Conservation (phyloP, 2,113 vertebrate species). For the Charadrius vociferus region DNA sequence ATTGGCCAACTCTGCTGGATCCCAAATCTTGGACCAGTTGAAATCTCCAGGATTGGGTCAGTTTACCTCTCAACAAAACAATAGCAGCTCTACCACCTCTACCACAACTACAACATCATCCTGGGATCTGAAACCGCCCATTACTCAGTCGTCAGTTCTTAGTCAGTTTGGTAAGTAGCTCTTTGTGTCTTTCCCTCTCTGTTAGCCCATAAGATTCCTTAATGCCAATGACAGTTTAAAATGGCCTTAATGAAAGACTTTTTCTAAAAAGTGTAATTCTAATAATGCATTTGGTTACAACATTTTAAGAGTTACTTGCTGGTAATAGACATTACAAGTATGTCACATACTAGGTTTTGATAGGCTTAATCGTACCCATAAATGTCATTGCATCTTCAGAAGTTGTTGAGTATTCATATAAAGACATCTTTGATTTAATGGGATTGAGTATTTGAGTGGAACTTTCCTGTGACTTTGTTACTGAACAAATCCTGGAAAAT, state of each 20-base stretch:
- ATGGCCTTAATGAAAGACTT: not conserved
- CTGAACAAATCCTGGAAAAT: not conserved
- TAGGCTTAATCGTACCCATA: not conserved
- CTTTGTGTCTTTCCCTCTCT: not conserved
- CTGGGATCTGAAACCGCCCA: constrained; percentile 81
- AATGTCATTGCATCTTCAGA: not conserved
- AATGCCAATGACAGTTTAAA: not conserved
- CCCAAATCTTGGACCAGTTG: constrained; percentile 86
- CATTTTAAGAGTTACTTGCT: not conserved
- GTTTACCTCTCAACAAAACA: constrained; percentile 76
- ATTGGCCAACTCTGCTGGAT: constrained; percentile 73
- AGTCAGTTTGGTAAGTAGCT: constrained; percentile 88
- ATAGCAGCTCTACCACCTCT: constrained; percentile 34
- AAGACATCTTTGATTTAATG: not conserved
- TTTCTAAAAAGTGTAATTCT: not conserved
- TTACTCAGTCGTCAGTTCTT: constrained; percentile 74
- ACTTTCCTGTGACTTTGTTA: not conserved
- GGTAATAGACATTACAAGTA: not conserved
- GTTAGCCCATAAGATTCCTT: not conserved
- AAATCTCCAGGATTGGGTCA: constrained; percentile 81
- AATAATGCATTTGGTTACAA: not conserved
- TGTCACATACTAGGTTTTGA: not conserved
- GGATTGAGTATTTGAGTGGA: not conserved
- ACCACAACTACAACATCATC: constrained; percentile 63
- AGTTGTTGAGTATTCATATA: not conserved